A percentile compares a stretch with the other conserved stretches of the same genome.
Evolutionary conservation across 2,113 vertebrate genomes (phyloP).

Genomic region (Spea multiplicata): DNA sequence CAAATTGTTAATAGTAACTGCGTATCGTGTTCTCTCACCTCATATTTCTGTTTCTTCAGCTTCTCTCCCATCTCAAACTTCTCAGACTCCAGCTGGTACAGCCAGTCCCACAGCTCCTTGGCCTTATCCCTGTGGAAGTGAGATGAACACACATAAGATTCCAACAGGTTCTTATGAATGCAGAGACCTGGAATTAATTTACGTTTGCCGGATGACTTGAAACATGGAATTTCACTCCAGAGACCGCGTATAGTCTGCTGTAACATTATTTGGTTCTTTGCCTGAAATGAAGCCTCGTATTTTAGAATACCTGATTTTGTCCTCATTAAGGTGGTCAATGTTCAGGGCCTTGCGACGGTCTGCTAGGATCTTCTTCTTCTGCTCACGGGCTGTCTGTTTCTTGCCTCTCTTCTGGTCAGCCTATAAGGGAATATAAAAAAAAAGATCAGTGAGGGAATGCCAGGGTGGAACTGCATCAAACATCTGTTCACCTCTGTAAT

Average conservation of each 20-base stretch:
- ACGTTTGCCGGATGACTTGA: too few relatives aligned
- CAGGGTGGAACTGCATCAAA: too few relatives aligned
- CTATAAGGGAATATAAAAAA: slow-evolving; percentile 55
- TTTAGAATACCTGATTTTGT: slow-evolving; percentile 79
- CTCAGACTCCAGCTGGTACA: slow-evolving; percentile 80
- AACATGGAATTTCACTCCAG: too few relatives aligned
- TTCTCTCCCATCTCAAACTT: slow-evolving; percentile 89
- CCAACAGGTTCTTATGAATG: too few relatives aligned
- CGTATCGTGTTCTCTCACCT: slow-evolving; percentile 62
- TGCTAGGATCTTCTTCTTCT: slow-evolving; percentile 91
- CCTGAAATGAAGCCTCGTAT: not conserved
- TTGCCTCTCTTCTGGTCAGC: slow-evolving; percentile 89
- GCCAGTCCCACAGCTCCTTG: slow-evolving; percentile 86
- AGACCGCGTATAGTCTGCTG: too few relatives aligned
- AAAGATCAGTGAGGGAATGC: too few relatives aligned
- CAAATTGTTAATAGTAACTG: not conserved
- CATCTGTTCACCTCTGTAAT: too few relatives aligned
- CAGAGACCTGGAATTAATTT: too few relatives aligned
- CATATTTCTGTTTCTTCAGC: slow-evolving; percentile 92
- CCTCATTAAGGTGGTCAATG: slow-evolving; percentile 79
- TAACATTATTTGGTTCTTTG: not conserved
- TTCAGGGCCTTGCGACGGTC: slow-evolving; percentile 87
- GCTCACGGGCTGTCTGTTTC: slow-evolving; percentile 93
- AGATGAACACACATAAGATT: not conserved
- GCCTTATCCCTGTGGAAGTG: slow-evolving; percentile 77